Percentiles rank a stretch among this genome's conserved stretches.
Evolutionary conservation across 2,797 vertebrate genomes (phyloP).

Genomic region (Paedocypris micromegethes): DNA sequence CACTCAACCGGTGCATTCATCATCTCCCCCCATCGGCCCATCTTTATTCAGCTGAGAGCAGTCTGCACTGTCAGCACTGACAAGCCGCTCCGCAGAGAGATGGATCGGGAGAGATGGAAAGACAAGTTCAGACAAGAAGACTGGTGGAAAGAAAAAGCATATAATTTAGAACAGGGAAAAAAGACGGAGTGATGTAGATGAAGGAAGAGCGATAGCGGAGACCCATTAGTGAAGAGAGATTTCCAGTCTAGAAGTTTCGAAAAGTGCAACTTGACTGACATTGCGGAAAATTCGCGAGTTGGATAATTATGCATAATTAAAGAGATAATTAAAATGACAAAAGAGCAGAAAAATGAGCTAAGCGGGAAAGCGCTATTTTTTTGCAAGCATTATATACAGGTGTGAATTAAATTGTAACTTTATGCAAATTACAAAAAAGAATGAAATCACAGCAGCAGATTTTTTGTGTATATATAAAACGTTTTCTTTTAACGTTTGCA

Average conservation of each 20-base stretch:
- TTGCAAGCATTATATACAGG: too few species aligned
- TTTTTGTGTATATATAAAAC: too few species aligned
- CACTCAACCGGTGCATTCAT: conserved; percentile 36
- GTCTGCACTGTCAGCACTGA: conserved; percentile 43
- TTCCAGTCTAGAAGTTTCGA: not conserved
- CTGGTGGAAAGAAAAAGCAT: conserved; percentile 9
- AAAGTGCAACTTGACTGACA: not conserved
- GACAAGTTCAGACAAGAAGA: conserved; percentile 18
- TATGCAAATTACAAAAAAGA: too few species aligned
- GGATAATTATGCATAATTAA: too few species aligned
- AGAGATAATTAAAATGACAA: too few species aligned
- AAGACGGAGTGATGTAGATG: conserved; percentile 5
- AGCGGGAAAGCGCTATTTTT: too few species aligned
- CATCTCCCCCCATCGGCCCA: conserved; percentile 34
- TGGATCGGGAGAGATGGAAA: conserved; percentile 33
- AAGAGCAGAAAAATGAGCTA: too few species aligned
- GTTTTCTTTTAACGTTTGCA: too few species aligned
- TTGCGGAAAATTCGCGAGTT: not conserved
- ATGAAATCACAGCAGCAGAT: too few species aligned
- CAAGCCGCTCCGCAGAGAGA: conserved; percentile 7
- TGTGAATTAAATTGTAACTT: too few species aligned
- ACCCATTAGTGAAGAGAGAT: not conserved
- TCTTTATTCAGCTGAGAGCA: conserved; percentile 29
- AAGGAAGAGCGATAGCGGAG: not conserved
- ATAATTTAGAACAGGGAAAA: conserved; percentile 3